Percentiles rank a stretch among this genome's conserved stretches.
phyloP scores from a whole-genome alignment of 1,140 invertebrate species.

The Leptinotarsa undecemlineata region DNA sequence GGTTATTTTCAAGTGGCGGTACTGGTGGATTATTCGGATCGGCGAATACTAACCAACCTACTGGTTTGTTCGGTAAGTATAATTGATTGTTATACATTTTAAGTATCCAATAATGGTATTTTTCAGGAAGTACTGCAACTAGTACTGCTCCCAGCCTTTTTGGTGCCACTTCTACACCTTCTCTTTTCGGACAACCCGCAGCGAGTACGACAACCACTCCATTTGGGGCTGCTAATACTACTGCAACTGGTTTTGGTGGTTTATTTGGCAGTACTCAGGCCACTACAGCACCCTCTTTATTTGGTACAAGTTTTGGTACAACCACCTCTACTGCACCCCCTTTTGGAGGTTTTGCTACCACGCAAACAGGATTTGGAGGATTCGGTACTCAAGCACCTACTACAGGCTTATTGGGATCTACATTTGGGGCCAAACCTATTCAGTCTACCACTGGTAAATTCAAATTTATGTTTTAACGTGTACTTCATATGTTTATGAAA shows the following conservation, averaged over 20 bases:
- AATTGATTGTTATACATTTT: neutral
- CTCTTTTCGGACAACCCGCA: slow-evolving; percentile 30
- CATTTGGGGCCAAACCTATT: slow-evolving; percentile 46
- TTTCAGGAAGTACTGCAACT: slow-evolving; percentile 32
- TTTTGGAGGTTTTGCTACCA: slow-evolving; percentile 48
- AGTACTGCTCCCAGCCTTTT: slow-evolving; percentile 43
- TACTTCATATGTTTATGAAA: too few species aligned
- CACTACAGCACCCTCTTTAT: slow-evolving; percentile 47
- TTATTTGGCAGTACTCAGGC: slow-evolving; percentile 43
- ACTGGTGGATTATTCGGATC: slow-evolving; percentile 19
- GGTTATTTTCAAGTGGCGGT: slow-evolving; percentile 40
- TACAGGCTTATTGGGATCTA: slow-evolving; percentile 56
- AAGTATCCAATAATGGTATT: neutral
- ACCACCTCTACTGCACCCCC: slow-evolving; percentile 32
- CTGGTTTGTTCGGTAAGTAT: slow-evolving; percentile 36
- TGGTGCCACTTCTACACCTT: slow-evolving; percentile 36
- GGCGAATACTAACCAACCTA: slow-evolving; percentile 18
- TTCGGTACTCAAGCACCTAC: slow-evolving; percentile 58
- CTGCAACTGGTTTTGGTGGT: slow-evolving; percentile 35
- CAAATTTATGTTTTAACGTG: too few species aligned
- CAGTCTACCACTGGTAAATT: slow-evolving; percentile 45
- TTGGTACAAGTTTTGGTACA: slow-evolving; percentile 50
- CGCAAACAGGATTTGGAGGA: slow-evolving; percentile 58
- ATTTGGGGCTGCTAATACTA: slow-evolving; percentile 54
- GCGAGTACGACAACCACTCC: slow-evolving; percentile 38